Evolutionary conservation across 2,888 invertebrate species (phyloP), one percentile per base, ranked within the genome.

Genomic region (Microplitis deprimator): DNA sequence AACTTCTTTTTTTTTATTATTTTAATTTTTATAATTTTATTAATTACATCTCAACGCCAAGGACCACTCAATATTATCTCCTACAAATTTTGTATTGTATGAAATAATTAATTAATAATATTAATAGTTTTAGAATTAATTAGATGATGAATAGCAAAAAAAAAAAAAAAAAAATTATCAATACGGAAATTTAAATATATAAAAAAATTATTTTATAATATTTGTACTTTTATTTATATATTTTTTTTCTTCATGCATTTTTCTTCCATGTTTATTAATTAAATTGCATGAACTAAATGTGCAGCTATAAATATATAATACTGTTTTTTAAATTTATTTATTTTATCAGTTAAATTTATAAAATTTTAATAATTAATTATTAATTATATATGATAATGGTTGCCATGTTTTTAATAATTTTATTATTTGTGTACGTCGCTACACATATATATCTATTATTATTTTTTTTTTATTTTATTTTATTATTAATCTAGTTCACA

Each of bases 11-110:
- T 77, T 20, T 78, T 71, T 79, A 72, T 70, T 59, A 39, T 65
- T 60, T 69, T 77, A 73, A 76, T 69, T 72, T 20, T 41, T 13
- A 64, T 59, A 65, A 64, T 17, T 59, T 84, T 85, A 82, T 89
- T 88, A 84, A 86, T 85, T 88, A 88, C 50, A 50, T 50, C 89
- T 91, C 91, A 90, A 88, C 91, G 93, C 93, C 94, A 94, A 94
- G 94, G 94, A 94, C 94, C 94, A 94, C 94, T 94, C 94, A 94
- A 94, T 89, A 88, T 86, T 89, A 88, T 85, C 85, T 89, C 89
- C 89, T 88, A 88, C 86, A 39, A 17, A 59, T 59, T 60, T 50
- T 50, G 50, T 50, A 50, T 50, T 50, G 50, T 50, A 50, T 50
- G 13, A 50, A 50, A 50, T 60, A 70, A 38, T 50, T 38, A 71